Percentiles rank a stretch among this genome's conserved stretches.
These are phyloP conservation scores for Phengaris arion DNA, from an alignment of 2,888 invertebrate species.

Conservation along the genomic window DNA sequence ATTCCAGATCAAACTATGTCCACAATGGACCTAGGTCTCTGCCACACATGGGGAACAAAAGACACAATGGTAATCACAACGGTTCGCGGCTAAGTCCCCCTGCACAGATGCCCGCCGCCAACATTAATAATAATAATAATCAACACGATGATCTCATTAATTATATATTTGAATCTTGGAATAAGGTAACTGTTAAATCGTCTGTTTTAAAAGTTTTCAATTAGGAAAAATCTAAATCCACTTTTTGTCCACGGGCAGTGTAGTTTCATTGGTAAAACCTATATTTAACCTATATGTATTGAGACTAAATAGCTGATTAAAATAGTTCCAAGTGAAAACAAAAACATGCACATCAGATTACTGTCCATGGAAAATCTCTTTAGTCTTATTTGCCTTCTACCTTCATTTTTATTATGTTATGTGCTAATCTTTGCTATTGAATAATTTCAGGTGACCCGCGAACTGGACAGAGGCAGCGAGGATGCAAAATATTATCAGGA, in stretches of 20 bases:
- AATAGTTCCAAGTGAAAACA: too few species aligned
- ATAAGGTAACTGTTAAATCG: slow-evolving; percentile 70
- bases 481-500: slow-evolving; percentile 83
- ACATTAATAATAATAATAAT: slow-evolving; percentile 44
- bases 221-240: background rate
- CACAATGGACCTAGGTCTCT: slow-evolving; percentile 68
- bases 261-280: too few species aligned
- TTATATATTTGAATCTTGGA: slow-evolving; percentile 89
- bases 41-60: slow-evolving; percentile 66
- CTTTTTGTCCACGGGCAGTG: background rate
- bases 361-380: background rate
- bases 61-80: slow-evolving; percentile 54
- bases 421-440: slow-evolving; percentile 28
- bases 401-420: slow-evolving; percentile 15
- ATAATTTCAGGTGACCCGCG: slow-evolving; percentile 75
- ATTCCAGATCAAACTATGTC: slow-evolving; percentile 66
- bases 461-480: slow-evolving; percentile 75
- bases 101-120: slow-evolving; percentile 45
- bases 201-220: background rate
- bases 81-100: slow-evolving; percentile 66
- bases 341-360: too few species aligned
- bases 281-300: too few species aligned
- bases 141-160: slow-evolving; percentile 89
- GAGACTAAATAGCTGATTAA: too few species aligned
- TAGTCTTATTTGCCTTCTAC: background rate